phyloP scores from a whole-genome alignment of 2,113 vertebrate genomes.

The Polyodon spathula region DNA sequence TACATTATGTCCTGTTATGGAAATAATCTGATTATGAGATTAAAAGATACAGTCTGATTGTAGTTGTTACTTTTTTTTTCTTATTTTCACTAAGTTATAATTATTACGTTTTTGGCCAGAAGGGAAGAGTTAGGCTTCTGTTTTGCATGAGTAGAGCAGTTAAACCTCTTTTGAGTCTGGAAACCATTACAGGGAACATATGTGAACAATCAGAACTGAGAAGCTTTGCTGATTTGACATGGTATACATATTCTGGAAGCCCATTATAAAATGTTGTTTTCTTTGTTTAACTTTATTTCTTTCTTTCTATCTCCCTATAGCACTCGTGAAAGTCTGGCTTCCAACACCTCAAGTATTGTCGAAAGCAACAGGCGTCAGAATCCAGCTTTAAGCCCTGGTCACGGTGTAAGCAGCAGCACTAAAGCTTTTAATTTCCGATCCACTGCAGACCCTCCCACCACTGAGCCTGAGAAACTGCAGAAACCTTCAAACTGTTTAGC shows the following conservation, averaged over 20 bases:
- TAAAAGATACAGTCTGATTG: too few relatives aligned
- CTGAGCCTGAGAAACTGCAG: slow-evolving; percentile 86
- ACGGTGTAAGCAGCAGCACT: slow-evolving; percentile 64
- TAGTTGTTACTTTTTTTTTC: too few relatives aligned
- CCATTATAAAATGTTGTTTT: slow-evolving; percentile 30
- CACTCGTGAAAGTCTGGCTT: slow-evolving; percentile 94
- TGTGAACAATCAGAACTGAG: slow-evolving; percentile 23
- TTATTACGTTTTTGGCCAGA: background rate
- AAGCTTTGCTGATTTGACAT: slow-evolving; percentile 24
- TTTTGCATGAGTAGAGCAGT: slow-evolving; percentile 3
- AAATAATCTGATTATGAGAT: too few relatives aligned
- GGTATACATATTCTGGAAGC: slow-evolving; percentile 30
- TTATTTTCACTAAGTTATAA: background rate
- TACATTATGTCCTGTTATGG: too few relatives aligned
- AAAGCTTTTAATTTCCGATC: slow-evolving; percentile 81
- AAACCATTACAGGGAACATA: background rate
- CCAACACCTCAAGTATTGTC: slow-evolving; percentile 95
- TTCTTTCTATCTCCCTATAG: slow-evolving; percentile 42
- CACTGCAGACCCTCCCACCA: slow-evolving; percentile 66
- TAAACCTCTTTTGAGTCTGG: slow-evolving; percentile 17
- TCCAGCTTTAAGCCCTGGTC: slow-evolving; percentile 82
- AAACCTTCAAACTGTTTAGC: slow-evolving; percentile 95
- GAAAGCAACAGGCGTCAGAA: slow-evolving; percentile 95
- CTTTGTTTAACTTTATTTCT: slow-evolving; percentile 20
- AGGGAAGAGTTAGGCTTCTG: background rate